phyloP scores from a whole-genome alignment of 2,888 invertebrate genomes.

The Pyrgus malvae region DNA sequence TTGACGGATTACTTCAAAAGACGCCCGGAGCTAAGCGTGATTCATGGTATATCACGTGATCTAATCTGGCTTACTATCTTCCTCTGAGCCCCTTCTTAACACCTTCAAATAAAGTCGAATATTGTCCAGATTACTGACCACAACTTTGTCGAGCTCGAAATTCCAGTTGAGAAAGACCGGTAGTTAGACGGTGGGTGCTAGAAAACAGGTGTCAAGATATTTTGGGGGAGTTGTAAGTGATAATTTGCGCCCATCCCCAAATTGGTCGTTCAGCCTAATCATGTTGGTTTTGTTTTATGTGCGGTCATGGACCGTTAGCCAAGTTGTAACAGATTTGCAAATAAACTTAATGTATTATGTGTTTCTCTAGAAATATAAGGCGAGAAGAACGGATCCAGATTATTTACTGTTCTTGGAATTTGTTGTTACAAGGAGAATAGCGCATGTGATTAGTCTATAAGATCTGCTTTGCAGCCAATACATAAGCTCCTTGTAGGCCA shows the following conservation, averaged over 20 bases:
- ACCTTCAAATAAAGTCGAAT: neutral
- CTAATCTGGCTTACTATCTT: constrained; percentile 7
- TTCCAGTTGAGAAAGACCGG: constrained; percentile 28
- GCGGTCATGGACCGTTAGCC: constrained; percentile 34
- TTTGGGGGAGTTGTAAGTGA: constrained; percentile 40
- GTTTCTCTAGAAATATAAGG: too few species aligned
- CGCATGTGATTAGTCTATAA: too few species aligned
- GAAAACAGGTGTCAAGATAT: constrained; percentile 28
- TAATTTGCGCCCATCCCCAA: constrained; percentile 47
- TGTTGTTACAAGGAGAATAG: too few species aligned
- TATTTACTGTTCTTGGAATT: neutral
- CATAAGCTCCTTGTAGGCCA: too few species aligned
- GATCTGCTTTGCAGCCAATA: too few species aligned
- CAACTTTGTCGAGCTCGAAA: constrained; percentile 1
- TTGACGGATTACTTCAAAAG: constrained; percentile 50
- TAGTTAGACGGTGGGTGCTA: constrained; percentile 6
- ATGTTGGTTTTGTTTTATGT: constrained; percentile 50
- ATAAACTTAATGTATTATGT: neutral
- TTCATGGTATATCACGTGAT: constrained; percentile 35
- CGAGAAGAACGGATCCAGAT: too few species aligned
- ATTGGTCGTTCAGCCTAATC: constrained; percentile 41
- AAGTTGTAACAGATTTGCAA: neutral
- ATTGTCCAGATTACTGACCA: neutral
- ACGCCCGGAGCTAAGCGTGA: constrained; percentile 44
- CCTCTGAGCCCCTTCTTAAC: constrained; percentile 1